These are phyloP conservation scores for Amitus sp. DNA, from an alignment of 2,888 invertebrate genomes.

Conservation along the genomic window DNA sequence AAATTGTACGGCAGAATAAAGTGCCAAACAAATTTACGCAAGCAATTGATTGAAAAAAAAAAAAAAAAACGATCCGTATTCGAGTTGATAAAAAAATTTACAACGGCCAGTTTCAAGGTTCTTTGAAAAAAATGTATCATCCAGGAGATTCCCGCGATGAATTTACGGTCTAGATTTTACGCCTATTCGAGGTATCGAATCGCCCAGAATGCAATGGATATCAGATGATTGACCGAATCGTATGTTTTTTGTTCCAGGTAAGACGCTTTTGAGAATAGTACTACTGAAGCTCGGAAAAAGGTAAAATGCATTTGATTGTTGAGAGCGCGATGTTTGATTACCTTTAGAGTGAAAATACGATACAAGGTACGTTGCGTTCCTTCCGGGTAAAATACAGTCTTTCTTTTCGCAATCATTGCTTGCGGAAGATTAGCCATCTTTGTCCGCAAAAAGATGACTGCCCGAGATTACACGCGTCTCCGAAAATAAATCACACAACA, in stretches of 20 bases:
- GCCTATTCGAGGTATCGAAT: too few species aligned
- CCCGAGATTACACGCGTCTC: conserved; percentile 42
- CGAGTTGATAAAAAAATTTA: not conserved
- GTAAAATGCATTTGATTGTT: too few species aligned
- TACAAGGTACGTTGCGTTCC: conserved; percentile 36
- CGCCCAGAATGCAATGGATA: too few species aligned
- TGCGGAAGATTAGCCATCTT: not conserved
- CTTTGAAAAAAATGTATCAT: not conserved
- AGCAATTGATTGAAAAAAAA: conserved; percentile 35
- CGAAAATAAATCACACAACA: conserved; percentile 59
- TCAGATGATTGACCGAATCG: conserved; percentile 11
- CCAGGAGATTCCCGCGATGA: not conserved
- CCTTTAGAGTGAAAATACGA: too few species aligned
- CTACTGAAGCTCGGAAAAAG: not conserved
- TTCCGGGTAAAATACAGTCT: conserved; percentile 43
- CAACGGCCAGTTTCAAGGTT: not conserved
- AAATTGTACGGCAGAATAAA: too few species aligned
- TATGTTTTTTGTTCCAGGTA: conserved; percentile 37
- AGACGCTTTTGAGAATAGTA: conserved; percentile 23
- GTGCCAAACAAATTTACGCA: conserved; percentile 27
- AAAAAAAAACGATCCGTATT: conserved; percentile 29
- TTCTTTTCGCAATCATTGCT: not conserved
- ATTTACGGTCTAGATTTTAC: too few species aligned
- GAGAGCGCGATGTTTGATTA: too few species aligned
- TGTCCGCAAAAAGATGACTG: conserved; percentile 8